Evolutionary conservation across 2,797 vertebrate genomes (phyloP).

Genomic region (Cottoperca gobio): DNA sequence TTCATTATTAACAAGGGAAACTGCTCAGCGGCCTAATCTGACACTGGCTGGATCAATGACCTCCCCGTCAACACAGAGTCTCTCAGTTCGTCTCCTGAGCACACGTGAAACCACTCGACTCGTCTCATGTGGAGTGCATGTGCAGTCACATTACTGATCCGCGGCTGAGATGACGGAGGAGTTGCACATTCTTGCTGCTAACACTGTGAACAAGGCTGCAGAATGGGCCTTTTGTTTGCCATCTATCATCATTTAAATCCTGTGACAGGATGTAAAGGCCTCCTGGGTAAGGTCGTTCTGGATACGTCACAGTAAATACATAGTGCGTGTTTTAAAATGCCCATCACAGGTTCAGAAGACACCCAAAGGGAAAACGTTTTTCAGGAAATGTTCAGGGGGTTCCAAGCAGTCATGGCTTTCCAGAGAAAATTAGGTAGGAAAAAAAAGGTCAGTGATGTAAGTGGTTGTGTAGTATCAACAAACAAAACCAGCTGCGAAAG

Average conservation of each 20-base stretch:
- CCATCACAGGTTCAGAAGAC: background rate
- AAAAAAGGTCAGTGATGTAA: background rate
- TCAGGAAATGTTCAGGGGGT: background rate
- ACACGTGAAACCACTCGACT: constrained; percentile 30
- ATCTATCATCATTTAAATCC: background rate
- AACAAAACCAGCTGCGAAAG: background rate
- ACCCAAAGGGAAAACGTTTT: background rate
- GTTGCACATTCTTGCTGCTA: background rate
- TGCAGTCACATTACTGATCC: constrained; percentile 25
- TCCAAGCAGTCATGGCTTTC: background rate
- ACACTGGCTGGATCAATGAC: constrained; percentile 7
- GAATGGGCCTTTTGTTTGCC: constrained; percentile 45
- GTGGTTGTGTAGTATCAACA: constrained; percentile 5
- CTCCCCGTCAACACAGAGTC: constrained; percentile 7
- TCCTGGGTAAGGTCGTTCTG: background rate
- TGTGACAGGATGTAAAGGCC: constrained; percentile 15
- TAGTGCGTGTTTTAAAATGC: background rate
- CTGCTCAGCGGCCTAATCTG: background rate
- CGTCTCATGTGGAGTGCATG: constrained; percentile 27
- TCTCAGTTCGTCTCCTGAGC: background rate
- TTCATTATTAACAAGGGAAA: constrained; percentile 50
- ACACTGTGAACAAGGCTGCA: background rate
- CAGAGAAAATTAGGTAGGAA: background rate
- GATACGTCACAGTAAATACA: background rate
- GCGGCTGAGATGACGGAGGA: background rate